phyloP scores from a whole-genome alignment of 2,113 vertebrate genomes.

The Formicarius rufipectus region DNA sequence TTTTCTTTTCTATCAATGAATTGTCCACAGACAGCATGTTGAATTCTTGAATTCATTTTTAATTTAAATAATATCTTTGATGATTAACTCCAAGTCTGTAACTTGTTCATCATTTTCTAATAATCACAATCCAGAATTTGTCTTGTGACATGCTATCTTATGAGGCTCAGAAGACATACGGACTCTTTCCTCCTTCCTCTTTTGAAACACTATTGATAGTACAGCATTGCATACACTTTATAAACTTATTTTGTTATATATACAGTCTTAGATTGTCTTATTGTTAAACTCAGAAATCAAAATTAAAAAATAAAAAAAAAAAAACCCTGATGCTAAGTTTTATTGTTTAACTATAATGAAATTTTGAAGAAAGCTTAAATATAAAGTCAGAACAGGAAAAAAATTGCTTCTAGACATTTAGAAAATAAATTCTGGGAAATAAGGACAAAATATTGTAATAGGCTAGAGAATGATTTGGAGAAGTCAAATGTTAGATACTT shows the following conservation, averaged over 20 bases:
- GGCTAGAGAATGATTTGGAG: background rate
- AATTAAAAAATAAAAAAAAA: background rate
- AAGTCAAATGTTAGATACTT: background rate
- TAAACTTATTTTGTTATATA: background rate
- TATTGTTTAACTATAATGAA: background rate
- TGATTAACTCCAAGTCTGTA: background rate
- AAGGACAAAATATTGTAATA: background rate
- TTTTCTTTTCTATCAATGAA: conserved; percentile 24
- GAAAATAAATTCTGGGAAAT: background rate
- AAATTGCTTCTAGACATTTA: background rate
- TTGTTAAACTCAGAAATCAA: background rate
- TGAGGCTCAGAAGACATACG: background rate
- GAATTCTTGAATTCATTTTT: conserved; percentile 42
- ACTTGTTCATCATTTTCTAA: conserved; percentile 9
- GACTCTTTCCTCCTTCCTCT: background rate
- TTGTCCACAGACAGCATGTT: background rate
- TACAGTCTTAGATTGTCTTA: background rate
- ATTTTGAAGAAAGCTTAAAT: background rate
- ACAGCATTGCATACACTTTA: background rate
- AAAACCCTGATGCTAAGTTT: background rate
- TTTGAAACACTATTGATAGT: background rate
- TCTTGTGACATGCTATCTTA: background rate
- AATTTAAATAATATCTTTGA: conserved; percentile 30
- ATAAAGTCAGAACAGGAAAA: background rate
- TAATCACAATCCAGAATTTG: background rate